Evolutionary conservation across 1,140 invertebrate genomes (phyloP), one percentile per base, ranked within the genome.

Genomic region (Phortica variegata): DNA sequence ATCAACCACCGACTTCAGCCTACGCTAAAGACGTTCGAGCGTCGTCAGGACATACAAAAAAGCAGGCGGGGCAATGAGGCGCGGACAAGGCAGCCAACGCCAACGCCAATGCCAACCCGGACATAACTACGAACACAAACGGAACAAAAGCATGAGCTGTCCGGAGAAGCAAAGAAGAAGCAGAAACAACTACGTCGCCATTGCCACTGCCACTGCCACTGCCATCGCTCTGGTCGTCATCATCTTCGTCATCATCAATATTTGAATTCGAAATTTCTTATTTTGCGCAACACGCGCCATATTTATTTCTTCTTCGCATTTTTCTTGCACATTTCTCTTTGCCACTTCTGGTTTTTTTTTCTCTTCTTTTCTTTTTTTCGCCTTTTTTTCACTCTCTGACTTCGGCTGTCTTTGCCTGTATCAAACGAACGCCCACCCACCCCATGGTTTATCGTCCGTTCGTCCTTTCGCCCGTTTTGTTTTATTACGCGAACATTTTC

Each of bases 401-500:
- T 34, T n/a, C 33, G 16, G 7, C 33, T n/a, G 42, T 34, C 45
- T n/a, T 32, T 34, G 50, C 12, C 26, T 29, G 49, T n/a, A n/a
- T n/a, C n/a, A n/a, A n/a, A n/a, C n/a, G n/a, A n/a, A n/a, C n/a
- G n/a, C n/a, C n/a, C n/a, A n/a, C n/a, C n/a, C n/a, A n/a, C n/a
- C n/a, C n/a, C n/a, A n/a, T n/a, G n/a, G n/a, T 26, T 26, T 26
- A 26, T 26, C 23, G 23, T 26, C 23, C 23, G 23, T 26, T n/a
- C n/a, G n/a, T n/a, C n/a, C n/a, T n/a, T 26, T 26, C 23, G 23
- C 10, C 23, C 54, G 57, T 63, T 68, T 60, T 68, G 63, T 68
- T 68, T 68, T 68, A 68, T 68, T 69, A 60, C 60, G 54, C 58
- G 58, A 68, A 60, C 57, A 60, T 69, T 69, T 66, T 63, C 63